A percentile compares a stretch with the other conserved stretches of the same genome.
Evolutionary conservation across 2,113 vertebrate genomes (phyloP).

Genomic region (Pseudolaguvia tuberculata): DNA sequence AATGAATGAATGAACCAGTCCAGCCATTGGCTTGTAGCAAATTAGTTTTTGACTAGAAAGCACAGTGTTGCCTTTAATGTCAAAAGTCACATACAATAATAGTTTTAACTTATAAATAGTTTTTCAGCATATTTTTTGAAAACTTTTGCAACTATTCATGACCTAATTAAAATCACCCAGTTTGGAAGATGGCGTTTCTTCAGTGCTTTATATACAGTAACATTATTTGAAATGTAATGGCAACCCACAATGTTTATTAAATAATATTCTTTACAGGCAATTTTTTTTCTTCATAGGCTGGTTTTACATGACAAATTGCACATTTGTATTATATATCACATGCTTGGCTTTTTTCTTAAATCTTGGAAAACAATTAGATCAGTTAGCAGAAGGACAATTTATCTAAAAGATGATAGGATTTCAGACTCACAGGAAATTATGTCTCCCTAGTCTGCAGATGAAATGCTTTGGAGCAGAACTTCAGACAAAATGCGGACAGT

Average conservation of each 20-base stretch:
- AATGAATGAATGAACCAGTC: no score
- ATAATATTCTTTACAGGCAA: neutral
- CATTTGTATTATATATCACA: slow-evolving; percentile 20
- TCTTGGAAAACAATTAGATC: slow-evolving; percentile 27
- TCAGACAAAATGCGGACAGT: slow-evolving; percentile 7
- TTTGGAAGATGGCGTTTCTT: neutral
- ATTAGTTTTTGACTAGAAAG: neutral
- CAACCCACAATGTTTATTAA: neutral
- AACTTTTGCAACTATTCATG: neutral
- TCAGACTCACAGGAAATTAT: slow-evolving; percentile 36
- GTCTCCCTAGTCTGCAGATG: slow-evolving; percentile 25
- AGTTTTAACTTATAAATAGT: neutral
- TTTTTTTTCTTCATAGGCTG: neutral
- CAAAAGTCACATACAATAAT: neutral
- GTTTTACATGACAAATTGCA: slow-evolving; percentile 10
- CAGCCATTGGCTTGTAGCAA: no score
- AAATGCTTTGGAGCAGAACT: slow-evolving; percentile 26
- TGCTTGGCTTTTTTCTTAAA: neutral
- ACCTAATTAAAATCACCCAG: neutral
- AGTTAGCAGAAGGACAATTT: slow-evolving; percentile 23
- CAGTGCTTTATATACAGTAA: neutral
- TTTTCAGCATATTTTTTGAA: neutral
- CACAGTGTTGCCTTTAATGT: neutral
- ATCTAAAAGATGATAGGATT: slow-evolving; percentile 36
- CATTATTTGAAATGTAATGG: neutral